A percentile compares a stretch with the other conserved stretches of the same genome.
Conservation (phyloP, 1,140 invertebrate species). For the Monomorium pharaonis region DNA sequence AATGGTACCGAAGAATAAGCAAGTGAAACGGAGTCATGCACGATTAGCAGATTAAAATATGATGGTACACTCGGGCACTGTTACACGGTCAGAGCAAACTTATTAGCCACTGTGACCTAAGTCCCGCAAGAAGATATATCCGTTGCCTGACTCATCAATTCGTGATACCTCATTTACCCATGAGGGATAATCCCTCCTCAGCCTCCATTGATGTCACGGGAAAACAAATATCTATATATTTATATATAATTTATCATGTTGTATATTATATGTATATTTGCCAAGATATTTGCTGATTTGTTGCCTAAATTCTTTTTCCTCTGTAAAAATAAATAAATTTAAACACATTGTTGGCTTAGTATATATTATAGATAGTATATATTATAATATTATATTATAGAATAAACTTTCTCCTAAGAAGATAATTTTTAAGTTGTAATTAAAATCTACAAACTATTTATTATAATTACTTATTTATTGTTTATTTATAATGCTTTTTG, state of each 20-base stretch:
- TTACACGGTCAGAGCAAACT: conserved; percentile 30
- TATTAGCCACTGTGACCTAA: conserved; percentile 32
- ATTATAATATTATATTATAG: neutral
- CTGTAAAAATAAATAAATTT: neutral
- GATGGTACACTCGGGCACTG: conserved; percentile 20
- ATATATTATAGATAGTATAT: neutral
- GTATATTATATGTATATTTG: too few species aligned
- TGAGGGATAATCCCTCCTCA: conserved; percentile 10
- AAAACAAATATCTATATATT: neutral
- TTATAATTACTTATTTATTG: neutral
- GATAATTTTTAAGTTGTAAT: neutral
- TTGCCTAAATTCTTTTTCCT: neutral
- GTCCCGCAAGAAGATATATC: conserved; percentile 66
- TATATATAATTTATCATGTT: too few species aligned
- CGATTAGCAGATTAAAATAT: conserved; percentile 51
- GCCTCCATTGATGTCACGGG: conserved; percentile 2
- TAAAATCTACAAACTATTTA: neutral
- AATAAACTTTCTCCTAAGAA: neutral
- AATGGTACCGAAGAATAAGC: neutral
- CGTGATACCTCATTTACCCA: conserved; percentile 46
- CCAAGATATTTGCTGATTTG: neutral
- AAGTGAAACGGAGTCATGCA: conserved; percentile 15
- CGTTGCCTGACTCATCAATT: conserved; percentile 64
- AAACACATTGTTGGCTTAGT: neutral
- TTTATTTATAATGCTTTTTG: neutral